Conservation (phyloP, 2,797 vertebrate genomes). For the Limosa lapponica region DNA sequence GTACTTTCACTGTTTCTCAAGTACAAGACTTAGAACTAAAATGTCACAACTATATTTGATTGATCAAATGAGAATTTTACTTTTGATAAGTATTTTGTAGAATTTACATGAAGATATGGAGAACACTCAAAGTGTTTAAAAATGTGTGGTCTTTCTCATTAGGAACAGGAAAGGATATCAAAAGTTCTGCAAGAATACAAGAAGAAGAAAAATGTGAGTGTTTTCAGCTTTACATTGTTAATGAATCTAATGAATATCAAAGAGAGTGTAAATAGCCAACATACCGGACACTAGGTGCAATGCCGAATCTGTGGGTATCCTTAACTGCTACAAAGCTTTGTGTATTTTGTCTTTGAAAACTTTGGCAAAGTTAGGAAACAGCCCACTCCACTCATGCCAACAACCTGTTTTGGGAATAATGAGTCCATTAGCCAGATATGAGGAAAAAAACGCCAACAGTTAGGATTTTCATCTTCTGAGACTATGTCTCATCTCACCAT, state of each 20-base stretch:
- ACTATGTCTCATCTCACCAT: not conserved
- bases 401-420: not conserved
- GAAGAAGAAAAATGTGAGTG: constrained; percentile 94
- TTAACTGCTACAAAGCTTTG: not conserved
- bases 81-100: not conserved
- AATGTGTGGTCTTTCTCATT: constrained; percentile 17
- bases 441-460: not conserved
- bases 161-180: constrained; percentile 92
- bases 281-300: not conserved
- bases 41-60: not conserved
- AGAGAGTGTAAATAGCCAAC: not conserved
- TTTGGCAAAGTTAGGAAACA: not conserved
- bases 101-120: not conserved
- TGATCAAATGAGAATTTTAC: not conserved
- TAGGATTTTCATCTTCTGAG: not conserved
- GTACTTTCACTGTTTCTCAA: not conserved
- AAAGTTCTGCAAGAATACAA: constrained; percentile 92
- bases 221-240: not conserved
- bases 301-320: not conserved
- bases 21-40: not conserved
- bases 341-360: not conserved
- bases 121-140: not conserved
- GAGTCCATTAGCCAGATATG: not conserved
- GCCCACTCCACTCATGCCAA: not conserved
- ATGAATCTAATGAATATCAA: not conserved